Conservation (phyloP, 2,113 vertebrate genomes). For the Alexandromys fortis region DNA sequence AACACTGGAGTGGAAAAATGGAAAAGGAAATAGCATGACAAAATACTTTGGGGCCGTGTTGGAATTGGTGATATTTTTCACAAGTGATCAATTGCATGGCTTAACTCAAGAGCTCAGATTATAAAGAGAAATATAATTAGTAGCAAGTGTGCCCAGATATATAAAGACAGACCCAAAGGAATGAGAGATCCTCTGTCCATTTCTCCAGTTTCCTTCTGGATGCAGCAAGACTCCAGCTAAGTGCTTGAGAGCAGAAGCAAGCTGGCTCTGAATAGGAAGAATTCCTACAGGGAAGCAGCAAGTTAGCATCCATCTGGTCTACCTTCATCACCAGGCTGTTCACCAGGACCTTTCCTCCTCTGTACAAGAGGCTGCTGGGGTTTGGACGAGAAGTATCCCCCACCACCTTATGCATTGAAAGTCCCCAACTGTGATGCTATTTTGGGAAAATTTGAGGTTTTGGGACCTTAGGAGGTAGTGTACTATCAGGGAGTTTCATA, state of each 20-base stretch:
- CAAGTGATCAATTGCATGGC: constrained; percentile 90
- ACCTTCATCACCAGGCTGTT: not conserved
- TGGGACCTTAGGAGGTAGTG: not conserved
- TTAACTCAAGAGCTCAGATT: constrained; percentile 87
- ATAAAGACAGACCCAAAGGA: constrained; percentile 82
- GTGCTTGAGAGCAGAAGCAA: constrained; percentile 30
- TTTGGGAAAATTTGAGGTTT: not conserved
- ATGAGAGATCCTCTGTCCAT: constrained; percentile 79
- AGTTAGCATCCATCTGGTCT: not conserved
- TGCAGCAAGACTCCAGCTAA: constrained; percentile 72
- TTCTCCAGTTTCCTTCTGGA: constrained; percentile 76
- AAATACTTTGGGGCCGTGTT: constrained; percentile 81
- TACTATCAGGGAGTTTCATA: not conserved
- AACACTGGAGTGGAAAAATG: constrained; percentile 60
- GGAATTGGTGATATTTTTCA: constrained; percentile 86
- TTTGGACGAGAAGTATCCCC: not conserved
- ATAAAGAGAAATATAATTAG: constrained; percentile 88
- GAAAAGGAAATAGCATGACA: constrained; percentile 75
- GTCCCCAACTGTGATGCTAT: not conserved
- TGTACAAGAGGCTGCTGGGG: not conserved
- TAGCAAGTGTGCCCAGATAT: constrained; percentile 83
- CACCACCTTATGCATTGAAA: not conserved
- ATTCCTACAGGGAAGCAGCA: not conserved
- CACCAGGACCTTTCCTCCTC: not conserved
- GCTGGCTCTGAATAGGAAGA: not conserved